A percentile compares a stretch with the other conserved stretches of the same genome.
Evolutionary conservation across 1,140 invertebrate genomes (phyloP).

Genomic region (Sycophaga agraensis): DNA sequence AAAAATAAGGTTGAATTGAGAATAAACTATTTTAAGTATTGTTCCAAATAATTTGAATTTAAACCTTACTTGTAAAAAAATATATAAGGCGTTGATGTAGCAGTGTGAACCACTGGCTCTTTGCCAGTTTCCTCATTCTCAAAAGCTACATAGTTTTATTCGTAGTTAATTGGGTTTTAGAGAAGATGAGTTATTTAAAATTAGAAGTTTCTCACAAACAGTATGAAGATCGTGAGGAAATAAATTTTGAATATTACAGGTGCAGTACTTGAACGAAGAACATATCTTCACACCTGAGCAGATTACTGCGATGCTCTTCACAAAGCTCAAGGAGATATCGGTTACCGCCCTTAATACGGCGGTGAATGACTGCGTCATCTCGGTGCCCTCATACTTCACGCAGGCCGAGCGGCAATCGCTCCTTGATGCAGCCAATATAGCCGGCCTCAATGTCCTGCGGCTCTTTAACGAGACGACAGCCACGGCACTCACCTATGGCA

Average conservation of each 20-base stretch:
- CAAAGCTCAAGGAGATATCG: conserved; percentile 93
- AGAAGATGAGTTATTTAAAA: too few relatives aligned
- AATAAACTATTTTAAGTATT: too few relatives aligned
- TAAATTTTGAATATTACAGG: too few relatives aligned
- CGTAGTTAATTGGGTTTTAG: too few relatives aligned
- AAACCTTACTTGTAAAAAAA: too few relatives aligned
- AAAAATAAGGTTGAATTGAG: too few relatives aligned
- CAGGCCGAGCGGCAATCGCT: conserved; percentile 90
- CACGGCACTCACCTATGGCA: conserved; percentile 92
- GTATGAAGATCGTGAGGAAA: too few relatives aligned
- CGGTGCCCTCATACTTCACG: conserved; percentile 92
- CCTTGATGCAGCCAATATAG: conserved; percentile 83
- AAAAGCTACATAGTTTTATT: too few relatives aligned
- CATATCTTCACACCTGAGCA: conserved; percentile 91
- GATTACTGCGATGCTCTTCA: conserved; percentile 94
- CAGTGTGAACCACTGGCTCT: neutral
- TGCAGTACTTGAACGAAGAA: conserved; percentile 84
- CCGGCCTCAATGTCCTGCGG: conserved; percentile 89
- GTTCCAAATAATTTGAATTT: too few relatives aligned
- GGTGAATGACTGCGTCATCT: conserved; percentile 96
- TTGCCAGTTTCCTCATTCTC: neutral
- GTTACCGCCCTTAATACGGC: conserved; percentile 84
- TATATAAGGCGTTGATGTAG: too few relatives aligned
- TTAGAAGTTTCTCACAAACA: too few relatives aligned
- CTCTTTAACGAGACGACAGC: conserved; percentile 97